phyloP scores from a whole-genome alignment of 2,888 invertebrate species.

The Euzetes globulus region DNA sequence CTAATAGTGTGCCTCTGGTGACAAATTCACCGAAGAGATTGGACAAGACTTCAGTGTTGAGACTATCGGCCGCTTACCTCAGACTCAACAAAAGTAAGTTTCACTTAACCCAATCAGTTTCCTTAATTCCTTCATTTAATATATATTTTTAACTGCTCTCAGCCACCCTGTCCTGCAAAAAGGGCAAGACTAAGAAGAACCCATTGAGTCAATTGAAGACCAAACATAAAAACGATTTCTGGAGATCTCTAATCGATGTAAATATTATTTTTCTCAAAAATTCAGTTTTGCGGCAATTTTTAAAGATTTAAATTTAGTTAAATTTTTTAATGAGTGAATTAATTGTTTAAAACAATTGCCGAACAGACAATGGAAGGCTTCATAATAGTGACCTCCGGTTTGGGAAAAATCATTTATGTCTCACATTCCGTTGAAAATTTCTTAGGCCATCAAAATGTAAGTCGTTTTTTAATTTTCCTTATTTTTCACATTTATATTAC shows the following conservation, averaged over 20 bases:
- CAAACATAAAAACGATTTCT: background rate
- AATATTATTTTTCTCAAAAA: background rate
- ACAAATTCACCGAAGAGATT: constrained; percentile 71
- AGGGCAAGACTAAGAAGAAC: background rate
- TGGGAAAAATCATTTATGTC: constrained; percentile 61
- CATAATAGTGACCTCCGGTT: constrained; percentile 65
- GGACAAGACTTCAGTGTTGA: constrained; percentile 81
- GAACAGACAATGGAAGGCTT: constrained; percentile 61
- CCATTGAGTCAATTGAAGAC: constrained; percentile 17
- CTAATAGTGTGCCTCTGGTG: constrained; percentile 72
- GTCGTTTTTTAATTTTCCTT: constrained; percentile 38
- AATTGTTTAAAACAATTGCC: background rate
- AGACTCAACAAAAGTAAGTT: constrained; percentile 63
- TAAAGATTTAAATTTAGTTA: background rate
- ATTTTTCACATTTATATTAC: no score
- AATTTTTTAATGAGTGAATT: background rate
- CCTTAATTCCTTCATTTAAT: no score
- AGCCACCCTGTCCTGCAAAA: background rate
- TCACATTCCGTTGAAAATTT: constrained; percentile 75
- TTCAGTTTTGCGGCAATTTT: background rate
- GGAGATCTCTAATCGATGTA: constrained; percentile 27
- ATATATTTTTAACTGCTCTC: no score
- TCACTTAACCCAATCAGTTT: background rate
- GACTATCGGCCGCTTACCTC: constrained; percentile 75
- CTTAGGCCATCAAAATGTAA: constrained; percentile 74